Base-by-base conservation (phyloP, 92 coral and sea anemone genomes). In the Phenganax stokvisi region DNA sequence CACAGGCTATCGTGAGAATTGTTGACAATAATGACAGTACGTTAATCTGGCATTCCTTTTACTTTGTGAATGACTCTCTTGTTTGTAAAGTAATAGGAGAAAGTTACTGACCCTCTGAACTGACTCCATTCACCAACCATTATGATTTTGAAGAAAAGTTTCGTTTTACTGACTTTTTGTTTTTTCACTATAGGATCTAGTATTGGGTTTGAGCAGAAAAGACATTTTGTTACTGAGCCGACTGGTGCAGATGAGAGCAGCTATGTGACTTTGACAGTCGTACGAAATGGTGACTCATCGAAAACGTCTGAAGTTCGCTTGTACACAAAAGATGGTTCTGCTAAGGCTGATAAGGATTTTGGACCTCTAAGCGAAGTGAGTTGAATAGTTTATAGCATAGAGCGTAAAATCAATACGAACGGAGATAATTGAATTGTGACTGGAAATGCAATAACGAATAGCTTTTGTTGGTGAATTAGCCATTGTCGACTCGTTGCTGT, bases 291-390 rank as follows among this genome's bases (percentile, higher is more conserved):
- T 72, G 99, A 96, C 78, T 83, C 88, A 44, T 85, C 91, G 59
- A 84, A 54, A 25, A 55, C 82, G 52, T 89, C 90, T 52, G 89
- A 82, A 17, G 93, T 96, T 37, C 89, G 92, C 72, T 85, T 96
- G 54, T 96, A 81, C 77, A 96, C 92, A 6, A 89, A 89, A 62
- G 99, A 96, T 60, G 97, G 96, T 47, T 92, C 99, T 30, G 97
- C 96, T 54, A 90, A 90, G 72, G 92, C 96, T 81, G 99, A 92
- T 5, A 83, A 54, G 71, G 97, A 88, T 74, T 96, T 92, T 84
- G 89, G 86, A 30, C 92, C 98, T 12, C 54, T 91, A 20, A 90
- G 90, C 52, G 74, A 92, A 89, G 98, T 92, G 77, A 71, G 80
- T 11, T 58, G 3, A 10, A 13, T 5, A 28, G 7, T 13, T 37